Conservation (phyloP, 2,797 vertebrate genomes). For the Oryzias dopingdopingensis region DNA sequence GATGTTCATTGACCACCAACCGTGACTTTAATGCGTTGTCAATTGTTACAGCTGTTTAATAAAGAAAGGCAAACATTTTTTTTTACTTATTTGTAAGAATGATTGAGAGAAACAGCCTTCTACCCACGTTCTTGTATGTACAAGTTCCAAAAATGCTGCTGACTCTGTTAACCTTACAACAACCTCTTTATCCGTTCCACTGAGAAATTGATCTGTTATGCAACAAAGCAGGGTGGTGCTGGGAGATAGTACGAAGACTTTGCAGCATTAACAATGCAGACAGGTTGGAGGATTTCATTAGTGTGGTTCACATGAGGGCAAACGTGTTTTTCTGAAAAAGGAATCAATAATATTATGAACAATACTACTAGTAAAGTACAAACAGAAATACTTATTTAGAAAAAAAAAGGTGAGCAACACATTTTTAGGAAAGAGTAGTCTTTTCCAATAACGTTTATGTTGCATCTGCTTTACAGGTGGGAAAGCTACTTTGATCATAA, state of each 20-base stretch:
- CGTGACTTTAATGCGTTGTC: no score
- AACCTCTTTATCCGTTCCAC: constrained; percentile 24
- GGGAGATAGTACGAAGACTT: constrained; percentile 37
- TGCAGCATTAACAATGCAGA: constrained; percentile 9
- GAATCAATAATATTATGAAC: constrained; percentile 27
- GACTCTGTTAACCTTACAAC: constrained; percentile 18
- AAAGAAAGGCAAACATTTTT: no score
- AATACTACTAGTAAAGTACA: constrained; percentile 12
- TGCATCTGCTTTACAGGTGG: constrained; percentile 1
- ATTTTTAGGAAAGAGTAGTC: background rate
- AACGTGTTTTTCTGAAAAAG: background rate
- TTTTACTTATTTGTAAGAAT: no score
- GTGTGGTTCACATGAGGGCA: background rate
- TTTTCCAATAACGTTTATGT: constrained; percentile 16
- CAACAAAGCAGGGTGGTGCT: constrained; percentile 49
- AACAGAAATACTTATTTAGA: background rate
- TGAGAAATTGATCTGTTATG: constrained; percentile 62
- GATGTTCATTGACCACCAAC: no score
- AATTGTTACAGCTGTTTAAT: no score
- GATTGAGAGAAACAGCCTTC: no score
- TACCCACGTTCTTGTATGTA: no score
- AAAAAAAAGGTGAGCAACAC: background rate
- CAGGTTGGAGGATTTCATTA: background rate
- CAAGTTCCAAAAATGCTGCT: no score
- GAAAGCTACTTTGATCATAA: background rate